Base-by-base conservation (phyloP, 2,797 vertebrate genomes). In the Scomberomorus guttatus region DNA sequence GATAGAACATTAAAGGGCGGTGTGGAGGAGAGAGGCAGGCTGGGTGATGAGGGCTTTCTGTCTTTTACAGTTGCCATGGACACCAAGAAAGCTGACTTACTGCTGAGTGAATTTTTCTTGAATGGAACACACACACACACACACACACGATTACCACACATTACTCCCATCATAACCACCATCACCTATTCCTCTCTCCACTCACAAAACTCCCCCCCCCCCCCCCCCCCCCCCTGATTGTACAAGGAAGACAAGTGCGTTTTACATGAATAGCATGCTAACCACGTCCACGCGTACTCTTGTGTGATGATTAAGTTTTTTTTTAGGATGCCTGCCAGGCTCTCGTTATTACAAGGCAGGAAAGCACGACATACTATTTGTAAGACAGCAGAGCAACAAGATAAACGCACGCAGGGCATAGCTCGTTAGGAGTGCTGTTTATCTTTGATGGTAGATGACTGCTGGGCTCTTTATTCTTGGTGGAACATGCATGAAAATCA, bases 51-150 rank as follows among this genome's bases (percentile, higher is more conserved):
- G 85, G 88, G 91, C 91, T 90, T 94, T 93, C 93, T 93, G 91
- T 92, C 87, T 94, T 91, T 93, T 72, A 73, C 82, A 78, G 96
- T 97, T 97, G 94, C 96, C 95, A 96, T 94, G 95, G 96, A 95
- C 92, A 97, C 93, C 85, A 90, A 92, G 89, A 91, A 94, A 92
- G 88, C 90, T 89, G 89, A 87, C 72, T 90, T 87, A 80, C 85
- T 82, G 78, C 86, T 83, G 73, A 78, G 70, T 77, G 72, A 83
- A 83, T 75, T 69, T 81, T 64, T 77, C 90, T 80, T 86, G 65
- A 77, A 87, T 80, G 84, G 55, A 72, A 81, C 65, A 48, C 67
- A 54, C 34, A 74, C 20, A 18, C 58, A 54, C 66, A 62, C 58
- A 73, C 52, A 75, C 42, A 60, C 18, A 51, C 7, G 42, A 62